These are phyloP conservation scores for Uloborus plumipes DNA, from an alignment of 2,888 invertebrate species.

Conservation along the genomic window DNA sequence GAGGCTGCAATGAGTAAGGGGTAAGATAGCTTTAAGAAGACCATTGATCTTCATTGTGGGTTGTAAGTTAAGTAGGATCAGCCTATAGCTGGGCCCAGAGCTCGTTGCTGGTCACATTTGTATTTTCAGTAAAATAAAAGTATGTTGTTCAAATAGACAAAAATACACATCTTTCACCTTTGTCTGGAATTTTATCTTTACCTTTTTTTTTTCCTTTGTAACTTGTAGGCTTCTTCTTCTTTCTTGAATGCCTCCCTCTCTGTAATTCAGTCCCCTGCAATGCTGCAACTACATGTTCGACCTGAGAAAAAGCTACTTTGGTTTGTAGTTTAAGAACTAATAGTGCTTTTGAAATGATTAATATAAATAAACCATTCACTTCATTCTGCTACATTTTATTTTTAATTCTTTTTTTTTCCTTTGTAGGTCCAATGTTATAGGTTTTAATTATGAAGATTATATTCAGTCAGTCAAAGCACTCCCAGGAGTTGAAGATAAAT, in stretches of 20 bases:
- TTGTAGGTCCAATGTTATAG: background rate
- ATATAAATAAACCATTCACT: too few relatives aligned
- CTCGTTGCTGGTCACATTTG: too few relatives aligned
- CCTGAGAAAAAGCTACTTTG: constrained; percentile 29
- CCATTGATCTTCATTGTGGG: too few relatives aligned
- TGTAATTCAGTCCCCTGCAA: constrained; percentile 27
- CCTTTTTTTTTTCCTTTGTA: background rate
- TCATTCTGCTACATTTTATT: too few relatives aligned
- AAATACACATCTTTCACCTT: too few relatives aligned
- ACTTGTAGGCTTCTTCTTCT: background rate
- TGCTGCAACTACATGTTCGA: constrained; percentile 35
- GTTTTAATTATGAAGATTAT: constrained; percentile 1
- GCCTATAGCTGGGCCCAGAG: too few relatives aligned
- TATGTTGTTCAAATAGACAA: too few relatives aligned
- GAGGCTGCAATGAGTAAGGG: too few relatives aligned
- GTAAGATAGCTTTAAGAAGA: too few relatives aligned
- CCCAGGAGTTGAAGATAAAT: constrained; percentile 1
- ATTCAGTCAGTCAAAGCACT: background rate
- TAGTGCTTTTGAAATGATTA: background rate
- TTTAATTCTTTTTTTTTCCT: too few relatives aligned
- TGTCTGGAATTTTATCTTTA: background rate
- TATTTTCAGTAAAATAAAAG: too few relatives aligned
- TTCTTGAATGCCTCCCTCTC: background rate
- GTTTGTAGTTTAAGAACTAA: constrained; percentile 11
- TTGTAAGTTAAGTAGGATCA: too few relatives aligned